These are phyloP conservation scores for Eumaeus atala DNA, from an alignment of 1,140 invertebrate genomes.

Conservation along the genomic window DNA sequence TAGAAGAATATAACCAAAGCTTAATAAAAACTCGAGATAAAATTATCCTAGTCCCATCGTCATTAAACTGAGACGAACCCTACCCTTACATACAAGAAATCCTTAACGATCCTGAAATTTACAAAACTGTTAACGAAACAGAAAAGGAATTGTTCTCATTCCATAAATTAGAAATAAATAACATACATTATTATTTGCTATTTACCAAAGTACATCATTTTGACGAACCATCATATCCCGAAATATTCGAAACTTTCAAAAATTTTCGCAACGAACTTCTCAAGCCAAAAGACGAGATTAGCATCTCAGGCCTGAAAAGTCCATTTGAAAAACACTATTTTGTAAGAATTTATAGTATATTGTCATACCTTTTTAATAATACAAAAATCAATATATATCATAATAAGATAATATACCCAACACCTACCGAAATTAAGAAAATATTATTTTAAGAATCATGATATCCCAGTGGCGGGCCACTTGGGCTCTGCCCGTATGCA, in stretches of 20 bases:
- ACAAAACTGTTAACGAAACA: slow-evolving; percentile 8
- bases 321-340: too few relatives aligned
- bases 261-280: slow-evolving; percentile 16
- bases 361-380: too few relatives aligned
- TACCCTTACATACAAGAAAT: slow-evolving; percentile 26
- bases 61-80: slow-evolving; percentile 24
- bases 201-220: slow-evolving; percentile 33
- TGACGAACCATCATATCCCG: slow-evolving; percentile 22
- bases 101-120: slow-evolving; percentile 15
- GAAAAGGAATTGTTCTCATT: slow-evolving; percentile 21
- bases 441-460: too few relatives aligned
- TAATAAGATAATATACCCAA: too few relatives aligned
- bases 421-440: too few relatives aligned
- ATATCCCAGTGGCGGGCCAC: too few relatives aligned
- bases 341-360: too few relatives aligned
- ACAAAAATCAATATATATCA: too few relatives aligned
- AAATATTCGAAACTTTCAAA: slow-evolving; percentile 24
- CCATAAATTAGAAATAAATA: slow-evolving; percentile 11
- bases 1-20: slow-evolving; percentile 25
- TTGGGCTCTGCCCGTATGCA: too few relatives aligned
- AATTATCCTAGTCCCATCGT: slow-evolving; percentile 23
- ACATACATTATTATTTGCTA: slow-evolving; percentile 24
- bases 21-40: slow-evolving; percentile 19
- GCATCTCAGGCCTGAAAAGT: too few relatives aligned
- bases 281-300: too few relatives aligned